Evolutionary conservation across 2,113 vertebrate species (phyloP).

Genomic region (Apteryx owenii): DNA sequence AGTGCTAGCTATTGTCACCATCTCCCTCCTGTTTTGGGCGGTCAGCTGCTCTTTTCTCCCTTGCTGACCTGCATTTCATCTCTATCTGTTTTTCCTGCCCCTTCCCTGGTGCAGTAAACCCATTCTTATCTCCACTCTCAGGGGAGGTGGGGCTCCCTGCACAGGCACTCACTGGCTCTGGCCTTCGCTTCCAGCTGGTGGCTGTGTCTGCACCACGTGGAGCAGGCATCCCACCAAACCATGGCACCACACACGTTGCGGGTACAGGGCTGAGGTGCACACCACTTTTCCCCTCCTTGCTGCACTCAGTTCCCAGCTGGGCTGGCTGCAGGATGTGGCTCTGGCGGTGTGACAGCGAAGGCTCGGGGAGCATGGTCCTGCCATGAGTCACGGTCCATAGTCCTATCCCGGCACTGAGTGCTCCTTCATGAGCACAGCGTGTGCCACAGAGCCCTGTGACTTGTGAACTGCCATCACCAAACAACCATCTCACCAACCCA

Average conservation of each 20-base stretch:
- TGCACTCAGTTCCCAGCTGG: background rate
- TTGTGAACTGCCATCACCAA: background rate
- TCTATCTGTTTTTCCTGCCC: background rate
- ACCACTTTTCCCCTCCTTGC: background rate
- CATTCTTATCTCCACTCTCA: background rate
- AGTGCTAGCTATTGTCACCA: background rate
- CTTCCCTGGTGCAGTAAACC: background rate
- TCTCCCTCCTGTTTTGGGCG: background rate
- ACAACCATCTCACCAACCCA: background rate
- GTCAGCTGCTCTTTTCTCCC: background rate
- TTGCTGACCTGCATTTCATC: background rate
- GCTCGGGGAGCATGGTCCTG: accelerated
- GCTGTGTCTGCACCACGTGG: accelerated
- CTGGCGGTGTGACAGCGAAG: background rate
- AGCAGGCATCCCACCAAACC: background rate
- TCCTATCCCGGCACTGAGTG: background rate
- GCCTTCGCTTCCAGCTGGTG: background rate
- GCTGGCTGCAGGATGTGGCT: no score
- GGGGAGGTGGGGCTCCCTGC: background rate
- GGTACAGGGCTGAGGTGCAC: background rate
- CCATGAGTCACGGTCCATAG: background rate
- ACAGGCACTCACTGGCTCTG: background rate
- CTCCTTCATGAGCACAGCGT: background rate
- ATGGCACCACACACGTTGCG: background rate
- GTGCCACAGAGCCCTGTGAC: background rate